Base-by-base conservation (phyloP, 1,140 invertebrate species). In the Hyphantria cunea region DNA sequence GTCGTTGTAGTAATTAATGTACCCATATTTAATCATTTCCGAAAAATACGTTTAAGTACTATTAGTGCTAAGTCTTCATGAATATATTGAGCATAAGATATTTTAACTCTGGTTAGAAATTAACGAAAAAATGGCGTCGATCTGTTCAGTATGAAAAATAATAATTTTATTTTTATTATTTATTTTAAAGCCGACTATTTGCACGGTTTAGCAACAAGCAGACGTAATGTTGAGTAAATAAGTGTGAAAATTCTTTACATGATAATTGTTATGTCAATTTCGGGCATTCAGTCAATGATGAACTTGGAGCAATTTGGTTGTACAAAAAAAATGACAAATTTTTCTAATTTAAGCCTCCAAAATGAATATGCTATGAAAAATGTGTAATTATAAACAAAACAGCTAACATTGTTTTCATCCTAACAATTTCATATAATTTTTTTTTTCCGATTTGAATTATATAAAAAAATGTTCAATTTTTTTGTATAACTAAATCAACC, bases 191-290 rank as follows among this genome's bases (percentile, higher is more conserved):
- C n/a, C n/a, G n/a, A n/a, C 17, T 25, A 25, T 25, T 3, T 5
- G 17, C 1, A 25, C 17, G 17, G 17, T 25, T 25, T 25, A 3
- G 17, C 17, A 25, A 25, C 1, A 25, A 25, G 1, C 2, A 25
- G 17, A 1, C 17, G 17, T 25, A 25, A 1, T 3, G 5, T 3
- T 44, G 13, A 12, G 15, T n/a, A 32, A 33, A 45, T 55, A 58
- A 58, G 55, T 58, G 55, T 58, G 55, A 58, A 58, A 58, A 58
- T 12, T 58, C 55, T 58, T 58, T 58, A 32, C 32, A 54, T 48
- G 42, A 45, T 11, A 49, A 10, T 49, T 49, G 34, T 47, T 47
- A 14, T 31, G 54, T 58, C 55, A 58, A 58, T 58, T 44, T 58
- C 49, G 45, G 45, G 33, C 45, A 58, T 58, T 58, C 55, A 58